Base-by-base conservation (phyloP, 2,113 vertebrate species). In the Mellivora capensis region DNA sequence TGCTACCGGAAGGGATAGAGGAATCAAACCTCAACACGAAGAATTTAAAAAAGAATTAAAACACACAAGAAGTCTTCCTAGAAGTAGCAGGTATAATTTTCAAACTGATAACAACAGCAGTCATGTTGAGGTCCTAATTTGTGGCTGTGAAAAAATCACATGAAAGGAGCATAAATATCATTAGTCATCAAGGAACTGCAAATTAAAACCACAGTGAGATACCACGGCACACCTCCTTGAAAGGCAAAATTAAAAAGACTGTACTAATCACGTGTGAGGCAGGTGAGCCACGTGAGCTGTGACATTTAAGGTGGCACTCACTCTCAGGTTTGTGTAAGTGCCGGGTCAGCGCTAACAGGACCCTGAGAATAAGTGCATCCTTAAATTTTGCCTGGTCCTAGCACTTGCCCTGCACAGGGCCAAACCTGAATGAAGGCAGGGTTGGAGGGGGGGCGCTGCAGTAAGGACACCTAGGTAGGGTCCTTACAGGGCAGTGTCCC, bases 361-460 rank as follows among this genome's bases (percentile, higher is more conserved):
- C 31, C 10, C 9, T 27, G 49, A 84, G 44, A 77, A 17, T 71
- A 39, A 64, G 21, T 10, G 15, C 14, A 2, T 42, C 27, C 47
- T 91, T 42, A 72, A 37, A 83, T 9, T 34, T 29, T 39, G 14
- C 17, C 12, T 54, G 13, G 4, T 3, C 6, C 13, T 80, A 11
- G 6, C 17, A 2, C 31, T 52, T 29, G 1, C 27, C 21, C 29
- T 6, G 39, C 5, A 3, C 0, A 13, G 29, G 31, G 39, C 21
- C 25, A 11, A 8, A 6, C 23, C 4, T 52, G 62, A 79, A 47
- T 11, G 21, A 23, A 37, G 25, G 11, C 59, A 0, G 21, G 0
- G 4, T n/a, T n/a, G n/a, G n/a, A 49, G 34, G 10, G 0, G 20
- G 0, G 4, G 0, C 15, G 0, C 5, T 37, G 49, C 34, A 7